These are phyloP conservation scores for Meganola albula DNA, from an alignment of 2,888 invertebrate species.

Conservation along the genomic window DNA sequence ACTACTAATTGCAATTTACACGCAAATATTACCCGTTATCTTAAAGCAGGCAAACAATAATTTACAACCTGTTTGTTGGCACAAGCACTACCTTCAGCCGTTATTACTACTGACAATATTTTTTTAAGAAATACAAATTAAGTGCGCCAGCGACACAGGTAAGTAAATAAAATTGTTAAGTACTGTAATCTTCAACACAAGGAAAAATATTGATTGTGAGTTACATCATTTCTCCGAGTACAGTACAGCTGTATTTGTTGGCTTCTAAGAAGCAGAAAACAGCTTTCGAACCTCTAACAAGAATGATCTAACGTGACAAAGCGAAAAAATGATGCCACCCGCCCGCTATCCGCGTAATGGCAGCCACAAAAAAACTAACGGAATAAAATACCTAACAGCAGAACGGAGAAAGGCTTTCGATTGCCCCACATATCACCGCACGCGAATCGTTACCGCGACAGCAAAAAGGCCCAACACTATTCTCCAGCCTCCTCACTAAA, in stretches of 20 bases:
- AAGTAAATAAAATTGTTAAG: no score
- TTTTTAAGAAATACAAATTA: no score
- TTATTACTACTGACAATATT: no score
- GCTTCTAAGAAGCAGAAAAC: constrained; percentile 57
- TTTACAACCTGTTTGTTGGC: no score
- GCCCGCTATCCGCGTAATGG: constrained; percentile 72
- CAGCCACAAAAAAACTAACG: constrained; percentile 76
- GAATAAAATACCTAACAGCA: constrained; percentile 74
- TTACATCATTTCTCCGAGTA: constrained; percentile 62
- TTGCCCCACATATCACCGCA: constrained; percentile 74
- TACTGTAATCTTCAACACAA: no score
- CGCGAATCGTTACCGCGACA: constrained; percentile 58
- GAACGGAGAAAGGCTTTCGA: constrained; percentile 77
- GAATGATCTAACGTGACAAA: constrained; percentile 77
- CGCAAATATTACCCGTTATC: no score
- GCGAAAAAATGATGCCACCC: constrained; percentile 74
- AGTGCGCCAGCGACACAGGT: no score
- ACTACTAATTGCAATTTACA: no score
- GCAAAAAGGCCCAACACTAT: constrained; percentile 51
- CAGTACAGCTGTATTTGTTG: constrained; percentile 67
- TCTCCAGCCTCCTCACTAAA: constrained; percentile 31
- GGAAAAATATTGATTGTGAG: constrained; percentile 38
- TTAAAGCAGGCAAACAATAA: no score
- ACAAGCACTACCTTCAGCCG: no score
- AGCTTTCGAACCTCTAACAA: constrained; percentile 72